Conservation (phyloP, 2,888 invertebrate genomes). For the Rhabditophanes sp. region DNA sequence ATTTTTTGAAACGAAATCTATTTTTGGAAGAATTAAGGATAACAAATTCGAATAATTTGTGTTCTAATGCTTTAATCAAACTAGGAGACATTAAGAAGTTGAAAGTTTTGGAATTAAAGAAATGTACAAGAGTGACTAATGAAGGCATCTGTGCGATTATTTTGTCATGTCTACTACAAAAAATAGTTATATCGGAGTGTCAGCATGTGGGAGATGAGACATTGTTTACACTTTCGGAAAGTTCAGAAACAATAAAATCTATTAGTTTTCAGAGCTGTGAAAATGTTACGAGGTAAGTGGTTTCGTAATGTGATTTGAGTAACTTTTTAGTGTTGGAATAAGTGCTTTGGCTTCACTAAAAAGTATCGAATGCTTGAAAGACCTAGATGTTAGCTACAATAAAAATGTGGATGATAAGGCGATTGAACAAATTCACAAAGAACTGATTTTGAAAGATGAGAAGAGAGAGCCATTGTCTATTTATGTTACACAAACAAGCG, state of each 20-base stretch:
- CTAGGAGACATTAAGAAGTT: constrained; percentile 5
- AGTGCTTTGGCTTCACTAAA: constrained; percentile 1
- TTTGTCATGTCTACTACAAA: constrained; percentile 6
- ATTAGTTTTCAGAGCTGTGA: constrained; percentile 8
- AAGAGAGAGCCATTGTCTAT: constrained; percentile 11
- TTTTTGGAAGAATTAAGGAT: no score
- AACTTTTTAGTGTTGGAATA: constrained; percentile 5
- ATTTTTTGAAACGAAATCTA: no score
- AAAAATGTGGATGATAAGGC: constrained; percentile 9
- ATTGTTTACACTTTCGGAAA: neutral
- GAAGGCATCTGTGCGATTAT: constrained; percentile 4
- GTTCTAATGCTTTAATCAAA: no score
- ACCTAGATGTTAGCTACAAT: constrained; percentile 13
- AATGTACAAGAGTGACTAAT: constrained; percentile 8
- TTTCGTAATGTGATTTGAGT: constrained; percentile 6
- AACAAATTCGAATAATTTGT: no score
- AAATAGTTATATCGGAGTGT: constrained; percentile 8
- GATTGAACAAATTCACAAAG: constrained; percentile 1
- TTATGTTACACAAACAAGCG: constrained; percentile 13
- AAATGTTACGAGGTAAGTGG: constrained; percentile 8
- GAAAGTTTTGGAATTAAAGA: constrained; percentile 2
- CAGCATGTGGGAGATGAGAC: constrained; percentile 8
- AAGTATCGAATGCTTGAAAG: neutral
- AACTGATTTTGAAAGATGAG: neutral
- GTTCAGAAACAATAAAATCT: neutral